Conservation (phyloP, 64 coral and sea anemone species). For the Montipora cactus region DNA sequence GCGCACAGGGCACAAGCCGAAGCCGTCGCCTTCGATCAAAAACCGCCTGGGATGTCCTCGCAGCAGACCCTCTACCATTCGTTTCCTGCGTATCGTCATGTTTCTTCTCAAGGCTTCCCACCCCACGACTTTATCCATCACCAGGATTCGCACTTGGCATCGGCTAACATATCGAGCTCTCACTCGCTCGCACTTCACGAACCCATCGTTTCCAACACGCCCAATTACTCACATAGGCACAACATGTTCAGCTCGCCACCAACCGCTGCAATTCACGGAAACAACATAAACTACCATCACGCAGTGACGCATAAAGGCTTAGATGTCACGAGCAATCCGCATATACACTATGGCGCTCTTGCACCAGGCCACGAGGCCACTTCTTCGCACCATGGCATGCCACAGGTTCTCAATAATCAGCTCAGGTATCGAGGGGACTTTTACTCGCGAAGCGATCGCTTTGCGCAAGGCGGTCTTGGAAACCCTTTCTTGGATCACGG, state of each 20-base stretch:
- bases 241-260: constrained; percentile 86
- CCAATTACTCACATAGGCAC: constrained; percentile 89
- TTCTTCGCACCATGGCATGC: constrained; percentile 86
- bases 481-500: constrained; percentile 89
- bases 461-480: constrained; percentile 82
- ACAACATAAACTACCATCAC: constrained; percentile 95
- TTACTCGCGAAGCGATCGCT: constrained; percentile 82
- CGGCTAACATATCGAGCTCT: constrained; percentile 71
- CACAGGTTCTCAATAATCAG: constrained; percentile 72
- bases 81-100: constrained; percentile 95
- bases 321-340: constrained; percentile 67
- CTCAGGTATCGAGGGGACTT: constrained; percentile 80
- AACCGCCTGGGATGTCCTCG: constrained; percentile 85
- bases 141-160: constrained; percentile 87
- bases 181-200: constrained; percentile 91
- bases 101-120: constrained; percentile 79
- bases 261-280: constrained; percentile 78
- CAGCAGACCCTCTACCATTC: constrained; percentile 96
- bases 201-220: constrained; percentile 77
- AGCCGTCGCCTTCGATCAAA: constrained; percentile 89
- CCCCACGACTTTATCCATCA: constrained; percentile 92
- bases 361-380: constrained; percentile 72
- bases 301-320: constrained; percentile 86
- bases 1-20: constrained; percentile 82
- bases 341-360: constrained; percentile 78